Evolutionary conservation across 2,113 vertebrate genomes (phyloP).

Genomic region (Sturnus vulgaris): DNA sequence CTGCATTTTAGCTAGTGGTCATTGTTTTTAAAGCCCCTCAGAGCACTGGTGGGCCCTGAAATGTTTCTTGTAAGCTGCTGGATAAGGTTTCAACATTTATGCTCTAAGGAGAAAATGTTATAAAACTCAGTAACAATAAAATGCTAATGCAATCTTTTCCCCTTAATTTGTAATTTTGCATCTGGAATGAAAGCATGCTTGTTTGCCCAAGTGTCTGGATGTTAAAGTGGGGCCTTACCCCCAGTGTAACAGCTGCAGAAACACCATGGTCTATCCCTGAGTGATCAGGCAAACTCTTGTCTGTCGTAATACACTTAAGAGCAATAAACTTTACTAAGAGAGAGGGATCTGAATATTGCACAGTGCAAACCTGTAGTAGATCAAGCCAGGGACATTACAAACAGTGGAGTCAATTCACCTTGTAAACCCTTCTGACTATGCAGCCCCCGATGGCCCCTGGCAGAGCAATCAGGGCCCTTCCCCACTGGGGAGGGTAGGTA

Average conservation of each 20-base stretch:
- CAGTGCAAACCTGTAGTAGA: constrained; percentile 56
- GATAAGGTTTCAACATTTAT: not conserved
- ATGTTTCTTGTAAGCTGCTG: not conserved
- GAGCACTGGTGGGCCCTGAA: not conserved
- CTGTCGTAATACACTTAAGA: not conserved
- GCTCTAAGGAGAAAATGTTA: not conserved
- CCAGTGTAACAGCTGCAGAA: not conserved
- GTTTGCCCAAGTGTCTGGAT: not conserved
- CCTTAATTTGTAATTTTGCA: not conserved
- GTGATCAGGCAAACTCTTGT: not conserved
- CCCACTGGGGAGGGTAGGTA: constrained; percentile 20
- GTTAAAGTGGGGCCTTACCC: not conserved
- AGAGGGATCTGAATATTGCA: constrained; percentile 69
- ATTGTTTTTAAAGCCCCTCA: not conserved
- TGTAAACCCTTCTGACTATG: constrained; percentile 36
- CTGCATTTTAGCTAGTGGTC: not conserved
- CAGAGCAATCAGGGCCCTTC: not conserved
- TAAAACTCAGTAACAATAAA: not conserved
- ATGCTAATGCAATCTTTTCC: not conserved
- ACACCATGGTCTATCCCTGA: not conserved
- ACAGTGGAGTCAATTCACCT: not conserved
- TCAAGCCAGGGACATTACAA: constrained; percentile 74
- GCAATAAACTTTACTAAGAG: not conserved
- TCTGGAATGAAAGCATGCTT: not conserved
- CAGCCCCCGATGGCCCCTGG: constrained; percentile 10